Evolutionary conservation across 2,113 vertebrate species (phyloP).

Genomic region (Circaetus cinerascens): DNA sequence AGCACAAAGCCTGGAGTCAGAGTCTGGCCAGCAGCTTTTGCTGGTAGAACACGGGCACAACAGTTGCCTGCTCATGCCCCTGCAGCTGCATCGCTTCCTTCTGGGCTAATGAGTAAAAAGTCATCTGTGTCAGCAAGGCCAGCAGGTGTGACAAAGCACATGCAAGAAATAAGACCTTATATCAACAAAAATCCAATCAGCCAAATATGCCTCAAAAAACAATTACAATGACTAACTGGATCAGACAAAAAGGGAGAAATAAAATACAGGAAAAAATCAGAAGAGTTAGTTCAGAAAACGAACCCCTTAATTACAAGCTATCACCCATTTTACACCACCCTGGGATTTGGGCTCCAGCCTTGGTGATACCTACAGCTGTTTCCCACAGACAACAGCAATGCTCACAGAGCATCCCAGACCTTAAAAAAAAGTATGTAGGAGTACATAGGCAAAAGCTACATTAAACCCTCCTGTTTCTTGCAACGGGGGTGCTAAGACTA

Average conservation of each 20-base stretch:
- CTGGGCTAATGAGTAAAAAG: background rate
- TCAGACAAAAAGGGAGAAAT: background rate
- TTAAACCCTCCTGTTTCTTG: background rate
- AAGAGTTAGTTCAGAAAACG: background rate
- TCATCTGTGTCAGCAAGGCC: background rate
- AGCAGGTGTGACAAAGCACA: background rate
- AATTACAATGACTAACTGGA: background rate
- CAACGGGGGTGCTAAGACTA: background rate
- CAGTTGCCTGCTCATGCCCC: background rate
- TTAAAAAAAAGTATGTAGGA: rapidly evolving
- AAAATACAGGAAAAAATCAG: background rate
- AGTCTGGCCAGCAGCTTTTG: background rate
- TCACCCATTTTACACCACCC: background rate
- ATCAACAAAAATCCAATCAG: constrained; percentile 13
- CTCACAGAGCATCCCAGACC: background rate
- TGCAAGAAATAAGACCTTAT: background rate
- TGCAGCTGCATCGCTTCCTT: background rate
- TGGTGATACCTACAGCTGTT: background rate
- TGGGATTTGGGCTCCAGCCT: background rate
- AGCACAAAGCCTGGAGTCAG: background rate
- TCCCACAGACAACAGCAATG: background rate
- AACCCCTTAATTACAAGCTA: background rate
- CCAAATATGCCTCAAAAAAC: background rate
- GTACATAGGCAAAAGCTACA: background rate
- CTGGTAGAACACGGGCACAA: background rate